Percentiles rank a stretch among this genome's conserved stretches.
Evolutionary conservation across 2,888 invertebrate genomes (phyloP).

Genomic region (Cephus runcator): DNA sequence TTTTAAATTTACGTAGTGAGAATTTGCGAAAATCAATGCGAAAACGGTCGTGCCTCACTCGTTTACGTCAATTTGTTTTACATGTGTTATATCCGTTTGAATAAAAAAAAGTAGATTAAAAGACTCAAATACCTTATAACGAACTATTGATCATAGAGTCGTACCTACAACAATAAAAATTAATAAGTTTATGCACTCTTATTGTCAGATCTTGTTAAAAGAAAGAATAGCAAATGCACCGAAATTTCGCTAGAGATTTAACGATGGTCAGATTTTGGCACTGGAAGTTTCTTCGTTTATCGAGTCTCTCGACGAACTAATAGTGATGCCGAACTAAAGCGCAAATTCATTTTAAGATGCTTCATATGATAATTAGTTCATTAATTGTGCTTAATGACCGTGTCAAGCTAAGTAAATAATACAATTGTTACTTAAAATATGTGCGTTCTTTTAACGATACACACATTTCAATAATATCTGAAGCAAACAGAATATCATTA

Average conservation of each 20-base stretch:
- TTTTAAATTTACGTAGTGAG: background rate
- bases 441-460: background rate
- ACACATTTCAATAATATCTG: background rate
- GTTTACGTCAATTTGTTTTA: background rate
- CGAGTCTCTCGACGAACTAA: background rate
- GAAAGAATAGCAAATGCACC: slow-evolving; percentile 17
- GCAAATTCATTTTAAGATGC: background rate
- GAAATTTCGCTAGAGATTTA: slow-evolving; percentile 14
- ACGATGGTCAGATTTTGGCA: slow-evolving; percentile 56
- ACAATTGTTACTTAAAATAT: background rate
- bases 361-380: background rate
- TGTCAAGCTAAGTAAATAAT: background rate
- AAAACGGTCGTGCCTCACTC: background rate
- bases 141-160: slow-evolving; percentile 5
- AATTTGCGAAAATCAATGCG: background rate
- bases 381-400: background rate
- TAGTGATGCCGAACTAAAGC: background rate
- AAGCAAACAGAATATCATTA: background rate
- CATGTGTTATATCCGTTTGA: background rate
- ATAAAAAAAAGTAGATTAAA: slow-evolving; percentile 7
- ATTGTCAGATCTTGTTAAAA: slow-evolving; percentile 51
- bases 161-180: slow-evolving; percentile 24
- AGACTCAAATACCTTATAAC: background rate
- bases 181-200: slow-evolving; percentile 47
- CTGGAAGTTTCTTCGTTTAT: slow-evolving; percentile 44